Conservation (phyloP, 2,113 vertebrate species). For the Antechinus flavipes region DNA sequence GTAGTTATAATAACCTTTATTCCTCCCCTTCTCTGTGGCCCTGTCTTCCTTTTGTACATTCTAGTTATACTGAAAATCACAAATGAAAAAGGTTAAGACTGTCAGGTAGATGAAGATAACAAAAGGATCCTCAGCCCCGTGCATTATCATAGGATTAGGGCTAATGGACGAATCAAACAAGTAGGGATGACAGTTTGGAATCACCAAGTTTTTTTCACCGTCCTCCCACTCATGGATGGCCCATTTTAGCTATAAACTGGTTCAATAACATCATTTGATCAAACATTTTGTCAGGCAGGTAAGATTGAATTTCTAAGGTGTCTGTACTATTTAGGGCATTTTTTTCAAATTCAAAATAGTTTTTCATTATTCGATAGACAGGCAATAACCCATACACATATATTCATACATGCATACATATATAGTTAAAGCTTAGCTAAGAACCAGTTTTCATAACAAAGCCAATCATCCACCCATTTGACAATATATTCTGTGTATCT, state of each 20-base stretch:
- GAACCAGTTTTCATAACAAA: not conserved
- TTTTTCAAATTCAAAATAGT: not conserved
- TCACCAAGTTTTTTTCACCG: not conserved
- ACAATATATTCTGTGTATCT: not conserved
- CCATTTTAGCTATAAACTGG: not conserved
- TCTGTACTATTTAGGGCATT: not conserved
- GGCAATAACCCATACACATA: not conserved
- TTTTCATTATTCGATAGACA: not conserved
- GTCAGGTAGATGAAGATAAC: not conserved
- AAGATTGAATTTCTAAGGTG: not conserved
- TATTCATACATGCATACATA: not conserved
- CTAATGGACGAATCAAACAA: not conserved
- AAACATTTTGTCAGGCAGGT: not conserved
- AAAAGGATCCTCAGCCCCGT: not conserved
- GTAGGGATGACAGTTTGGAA: not conserved
- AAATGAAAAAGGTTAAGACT: not conserved
- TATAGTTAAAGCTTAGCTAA: not conserved
- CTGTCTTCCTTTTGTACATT: not conserved
- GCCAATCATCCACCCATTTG: not conserved
- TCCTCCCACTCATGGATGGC: too few species aligned
- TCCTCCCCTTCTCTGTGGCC: not conserved
- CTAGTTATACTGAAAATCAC: not conserved
- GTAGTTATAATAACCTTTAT: not conserved
- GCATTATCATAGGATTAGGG: not conserved
- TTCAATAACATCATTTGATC: not conserved